phyloP scores from a whole-genome alignment of 2,888 invertebrate genomes.

The Monoplex corrugatus region DNA sequence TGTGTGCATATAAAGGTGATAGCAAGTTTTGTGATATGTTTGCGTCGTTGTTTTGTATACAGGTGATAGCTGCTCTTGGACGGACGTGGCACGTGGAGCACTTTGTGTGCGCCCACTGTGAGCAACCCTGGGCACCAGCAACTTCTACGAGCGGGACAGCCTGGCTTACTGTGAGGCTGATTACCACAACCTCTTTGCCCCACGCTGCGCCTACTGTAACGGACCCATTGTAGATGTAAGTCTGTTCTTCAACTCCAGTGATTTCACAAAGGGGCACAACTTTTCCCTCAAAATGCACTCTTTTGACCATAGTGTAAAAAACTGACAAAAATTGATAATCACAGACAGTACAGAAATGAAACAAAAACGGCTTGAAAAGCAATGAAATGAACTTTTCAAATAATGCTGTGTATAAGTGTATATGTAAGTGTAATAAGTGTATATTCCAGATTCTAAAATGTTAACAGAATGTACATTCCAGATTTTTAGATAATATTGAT shows the following conservation, averaged over 20 bases:
- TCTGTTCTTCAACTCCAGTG: constrained; percentile 43
- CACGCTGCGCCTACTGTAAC: constrained; percentile 98
- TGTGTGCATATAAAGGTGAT: neutral
- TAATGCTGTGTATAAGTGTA: no score
- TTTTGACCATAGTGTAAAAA: neutral
- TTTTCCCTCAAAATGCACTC: no score
- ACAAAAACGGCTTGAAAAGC: no score
- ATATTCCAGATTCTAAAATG: no score
- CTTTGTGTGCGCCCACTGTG: constrained; percentile 98
- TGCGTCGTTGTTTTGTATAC: constrained; percentile 55
- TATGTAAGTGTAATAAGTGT: no score
- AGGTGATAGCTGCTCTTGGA: constrained; percentile 97
- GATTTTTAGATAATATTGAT: no score
- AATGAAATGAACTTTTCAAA: no score
- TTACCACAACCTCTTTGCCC: constrained; percentile 99
- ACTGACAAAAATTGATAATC: neutral
- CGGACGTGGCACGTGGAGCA: constrained; percentile 99
- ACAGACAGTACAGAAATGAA: neutral
- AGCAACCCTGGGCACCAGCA: constrained; percentile 96
- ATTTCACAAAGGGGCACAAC: neutral
- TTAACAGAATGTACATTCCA: no score
- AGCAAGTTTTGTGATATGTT: neutral
- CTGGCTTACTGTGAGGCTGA: constrained; percentile 99
- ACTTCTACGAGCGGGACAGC: constrained; percentile 99
- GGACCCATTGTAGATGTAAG: constrained; percentile 99